Base-by-base conservation (phyloP, 2,797 vertebrate species). In the Trachurus trachurus region DNA sequence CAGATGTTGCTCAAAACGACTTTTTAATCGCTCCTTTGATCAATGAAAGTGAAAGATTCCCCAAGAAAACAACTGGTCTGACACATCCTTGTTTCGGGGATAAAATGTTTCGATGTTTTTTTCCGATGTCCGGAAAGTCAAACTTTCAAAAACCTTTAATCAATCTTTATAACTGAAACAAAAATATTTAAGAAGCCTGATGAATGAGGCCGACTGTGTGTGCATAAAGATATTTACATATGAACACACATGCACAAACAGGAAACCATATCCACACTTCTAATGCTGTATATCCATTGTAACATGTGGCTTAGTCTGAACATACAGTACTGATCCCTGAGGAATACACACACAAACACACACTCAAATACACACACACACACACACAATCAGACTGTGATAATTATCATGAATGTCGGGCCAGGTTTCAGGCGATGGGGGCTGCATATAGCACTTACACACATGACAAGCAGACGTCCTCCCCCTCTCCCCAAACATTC, bases 401-500 rank as follows among this genome's bases (percentile, higher is more conserved):
- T 88, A 87, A 83, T 88, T 87, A 90, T 90, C 84, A 67, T 74
- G 74, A 79, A 84, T 59, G 74, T 79, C 44, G 22, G 73, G 64
- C 78, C 80, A 72, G 71, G 71, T 84, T 84, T 87, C 76, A 81
- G 75, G 71, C 69, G 45, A 74, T 47, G 67, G 71, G 62, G 82
- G 76, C 79, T 78, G 65, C 73, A 78, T 71, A 83, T 61, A 86
- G 73, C 49, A 80, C 61, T 78, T 71, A 73, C 71, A 85, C 84
- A 80, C 73, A 82, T 91, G 90, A 91, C 90, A 87, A 78, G 84
- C 68, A 91, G 84, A 87, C 83, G 61, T 84, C 76, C 86, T 75
- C 90, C 90, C 84, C 80, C 67, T 87, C 73, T 83, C 65, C 57
- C 67, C 37, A 50, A 76, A 60, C 86, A 92, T 89, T 85, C 89